Conservation (phyloP, 2,113 vertebrate species). For the Progne subis region DNA sequence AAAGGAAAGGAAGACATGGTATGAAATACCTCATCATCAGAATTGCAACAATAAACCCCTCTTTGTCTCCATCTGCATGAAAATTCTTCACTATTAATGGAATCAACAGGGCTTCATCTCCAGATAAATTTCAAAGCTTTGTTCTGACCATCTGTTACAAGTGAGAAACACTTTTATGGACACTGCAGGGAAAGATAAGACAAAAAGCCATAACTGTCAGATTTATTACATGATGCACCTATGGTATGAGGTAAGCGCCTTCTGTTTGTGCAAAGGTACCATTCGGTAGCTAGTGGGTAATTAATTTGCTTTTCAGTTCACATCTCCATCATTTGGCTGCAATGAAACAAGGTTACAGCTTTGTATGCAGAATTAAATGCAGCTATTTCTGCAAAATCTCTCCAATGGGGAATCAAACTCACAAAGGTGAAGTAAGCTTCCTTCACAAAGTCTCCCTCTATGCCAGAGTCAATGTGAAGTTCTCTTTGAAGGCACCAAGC, state of each 20-base stretch:
- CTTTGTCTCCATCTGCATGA: conserved; percentile 6
- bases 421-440: background rate
- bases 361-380: background rate
- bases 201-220: conserved; percentile 37
- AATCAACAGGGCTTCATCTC: conserved; percentile 54
- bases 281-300: background rate
- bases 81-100: conserved; percentile 53
- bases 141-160: conserved; percentile 62
- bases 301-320: background rate
- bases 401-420: background rate
- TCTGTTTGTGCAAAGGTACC: conserved; percentile 29
- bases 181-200: conserved; percentile 23
- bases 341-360: background rate
- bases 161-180: conserved; percentile 50
- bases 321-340: background rate
- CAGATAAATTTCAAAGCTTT: conserved; percentile 59
- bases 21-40: conserved; percentile 41
- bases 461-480: background rate
- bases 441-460: background rate
- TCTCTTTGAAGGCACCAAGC: background rate
- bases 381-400: background rate
- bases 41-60: conserved; percentile 24
- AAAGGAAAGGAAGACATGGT: conserved; percentile 56
- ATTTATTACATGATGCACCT: conserved; percentile 42
- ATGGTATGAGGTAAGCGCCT: conserved; percentile 31